Percentiles rank a stretch among this genome's conserved stretches.
phyloP scores from a whole-genome alignment of 2,797 vertebrate species.

The Coregonus sp. region DNA sequence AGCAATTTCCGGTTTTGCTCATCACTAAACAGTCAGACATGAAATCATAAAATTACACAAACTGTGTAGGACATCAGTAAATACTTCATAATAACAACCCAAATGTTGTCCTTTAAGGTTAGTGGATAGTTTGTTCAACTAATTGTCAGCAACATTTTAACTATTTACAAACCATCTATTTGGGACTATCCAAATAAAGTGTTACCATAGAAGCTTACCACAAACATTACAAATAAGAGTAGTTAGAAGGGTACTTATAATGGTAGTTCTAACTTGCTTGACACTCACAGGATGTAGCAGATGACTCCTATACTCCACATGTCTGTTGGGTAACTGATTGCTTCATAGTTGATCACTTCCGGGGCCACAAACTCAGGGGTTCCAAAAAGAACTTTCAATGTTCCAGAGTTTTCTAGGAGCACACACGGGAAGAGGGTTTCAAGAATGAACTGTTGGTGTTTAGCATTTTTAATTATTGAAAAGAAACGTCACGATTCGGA shows the following conservation, averaged over 20 bases:
- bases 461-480: not conserved
- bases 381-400: constrained; percentile 96
- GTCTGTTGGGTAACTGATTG: constrained; percentile 93
- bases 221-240: too few species aligned
- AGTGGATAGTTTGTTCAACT: not conserved
- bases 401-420: constrained; percentile 84
- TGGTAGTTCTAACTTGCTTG: not conserved
- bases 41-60: too few species aligned
- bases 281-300: constrained; percentile 97
- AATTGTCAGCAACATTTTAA: not conserved
- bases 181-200: too few species aligned
- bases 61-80: too few species aligned
- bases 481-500: not conserved
- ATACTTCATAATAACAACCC: too few species aligned
- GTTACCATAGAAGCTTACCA: too few species aligned
- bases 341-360: constrained; percentile 97
- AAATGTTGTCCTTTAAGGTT: not conserved
- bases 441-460: not conserved
- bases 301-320: constrained; percentile 99
- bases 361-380: constrained; percentile 98
- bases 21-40: too few species aligned
- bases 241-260: not conserved
- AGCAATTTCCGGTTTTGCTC: too few species aligned
- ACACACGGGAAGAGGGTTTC: constrained; percentile 7
- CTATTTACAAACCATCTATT: not conserved